Base-by-base conservation (phyloP, 1,140 invertebrate species). In the Drosophila serrata region DNA sequence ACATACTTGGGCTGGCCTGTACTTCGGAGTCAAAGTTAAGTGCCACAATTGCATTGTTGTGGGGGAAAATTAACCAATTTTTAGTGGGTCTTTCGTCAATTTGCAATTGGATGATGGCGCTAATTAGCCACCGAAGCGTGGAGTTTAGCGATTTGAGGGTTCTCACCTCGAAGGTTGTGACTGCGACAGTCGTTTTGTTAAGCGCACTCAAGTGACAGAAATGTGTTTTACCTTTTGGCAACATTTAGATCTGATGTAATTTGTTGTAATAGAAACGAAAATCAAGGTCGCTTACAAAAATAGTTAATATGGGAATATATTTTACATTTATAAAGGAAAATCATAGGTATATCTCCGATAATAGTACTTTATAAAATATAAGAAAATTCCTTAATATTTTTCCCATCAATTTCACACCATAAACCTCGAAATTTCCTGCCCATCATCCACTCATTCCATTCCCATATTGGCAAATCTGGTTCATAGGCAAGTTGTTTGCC, bases 1-100 rank as follows among this genome's bases (percentile, higher is more conserved):
- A 48, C 64, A 77, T 73, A 57, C 76, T 40, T 42, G 56, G 67
- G 33, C 65, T 72, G 73, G 64, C 69, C 67, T 60, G 86, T 90
- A 79, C 75, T 85, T 79, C 51, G 51, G 70, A 79, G 58, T 81
- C 85, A 90, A 90, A 90, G 85, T 90, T 85, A 90, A 90, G 85
- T 90, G 86, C 86, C 73, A 59, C 64, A 77, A 79, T 79, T 84
- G 75, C 68, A 51, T 68, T 79, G 70, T 49, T 29, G 9, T 11
- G n/a, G 65, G n/a, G n/a, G 15, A 55, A 85, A 85, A 87, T 88
- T 69, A 58, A 75, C 70, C 80, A 88, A 87, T 88, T 82, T 80
- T 86, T 67, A 65, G 67, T 51, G 49, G 46, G 55, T 77, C 60
- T 75, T 77, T 65, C 76, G 70, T 80, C 80, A 80, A 88, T 82